Conservation (phyloP, 2,888 invertebrate species). For the Eupithecia exiguata region DNA sequence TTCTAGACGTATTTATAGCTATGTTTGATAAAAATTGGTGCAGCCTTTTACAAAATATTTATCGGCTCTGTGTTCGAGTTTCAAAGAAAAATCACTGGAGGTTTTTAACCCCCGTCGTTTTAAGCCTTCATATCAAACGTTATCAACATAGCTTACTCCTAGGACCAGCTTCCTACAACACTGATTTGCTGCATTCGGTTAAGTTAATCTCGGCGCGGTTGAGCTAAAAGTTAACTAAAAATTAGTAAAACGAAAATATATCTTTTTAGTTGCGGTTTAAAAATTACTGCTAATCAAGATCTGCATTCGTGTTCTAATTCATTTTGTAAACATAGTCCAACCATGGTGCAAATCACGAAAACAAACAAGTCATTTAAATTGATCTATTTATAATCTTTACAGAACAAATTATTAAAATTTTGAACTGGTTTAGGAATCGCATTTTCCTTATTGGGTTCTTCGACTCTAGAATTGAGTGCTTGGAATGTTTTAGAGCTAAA, state of each 20-base stretch:
- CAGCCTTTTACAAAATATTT: neutral
- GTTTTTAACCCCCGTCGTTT: too few relatives aligned
- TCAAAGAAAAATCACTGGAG: too few relatives aligned
- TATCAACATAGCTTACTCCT: too few relatives aligned
- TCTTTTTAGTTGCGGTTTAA: neutral
- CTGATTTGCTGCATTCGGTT: too few relatives aligned
- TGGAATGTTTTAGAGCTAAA: neutral
- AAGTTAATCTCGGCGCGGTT: too few relatives aligned
- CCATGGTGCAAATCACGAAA: neutral
- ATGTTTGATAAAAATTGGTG: neutral
- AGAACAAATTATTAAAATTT: neutral
- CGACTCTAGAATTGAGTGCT: constrained; percentile 14
- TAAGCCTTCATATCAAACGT: too few relatives aligned
- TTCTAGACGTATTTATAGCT: neutral
- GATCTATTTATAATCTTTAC: neutral
- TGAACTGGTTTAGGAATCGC: constrained; percentile 20
- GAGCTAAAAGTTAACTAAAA: too few relatives aligned
- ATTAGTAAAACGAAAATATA: too few relatives aligned
- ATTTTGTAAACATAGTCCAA: neutral
- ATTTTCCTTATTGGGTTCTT: constrained; percentile 15
- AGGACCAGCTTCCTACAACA: too few relatives aligned
- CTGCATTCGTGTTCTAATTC: neutral
- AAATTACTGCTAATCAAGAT: neutral
- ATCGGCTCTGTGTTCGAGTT: neutral
- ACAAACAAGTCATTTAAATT: neutral